Conservation (phyloP, 2,113 vertebrate genomes). For the Dinomys branickii region DNA sequence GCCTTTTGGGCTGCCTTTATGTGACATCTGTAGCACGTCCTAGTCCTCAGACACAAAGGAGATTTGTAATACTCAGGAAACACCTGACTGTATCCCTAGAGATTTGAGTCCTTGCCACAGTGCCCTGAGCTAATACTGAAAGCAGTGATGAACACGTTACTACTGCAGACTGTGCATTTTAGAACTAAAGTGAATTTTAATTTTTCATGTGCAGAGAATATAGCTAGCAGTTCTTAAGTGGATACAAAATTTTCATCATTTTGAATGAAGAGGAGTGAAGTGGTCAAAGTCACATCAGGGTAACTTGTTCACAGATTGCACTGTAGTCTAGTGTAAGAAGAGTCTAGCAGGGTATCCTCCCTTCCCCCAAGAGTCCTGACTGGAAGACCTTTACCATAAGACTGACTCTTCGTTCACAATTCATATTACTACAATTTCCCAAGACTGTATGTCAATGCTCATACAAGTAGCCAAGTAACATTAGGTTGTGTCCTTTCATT, state of each 20-base stretch:
- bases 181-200: constrained; percentile 12
- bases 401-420: neutral
- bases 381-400: neutral
- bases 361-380: accelerated
- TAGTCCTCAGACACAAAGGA: neutral
- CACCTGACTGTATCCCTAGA: neutral
- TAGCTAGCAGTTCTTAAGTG: neutral
- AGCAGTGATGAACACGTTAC: neutral
- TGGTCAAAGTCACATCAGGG: neutral
- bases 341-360: too few species aligned
- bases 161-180: neutral
- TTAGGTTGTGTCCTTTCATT: neutral
- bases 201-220: neutral
- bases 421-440: neutral
- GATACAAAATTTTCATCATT: neutral
- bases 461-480: neutral
- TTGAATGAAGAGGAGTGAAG: neutral
- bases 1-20: neutral
- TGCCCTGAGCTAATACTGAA: neutral
- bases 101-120: neutral
- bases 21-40: neutral
- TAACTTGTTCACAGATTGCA: neutral
- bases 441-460: neutral
- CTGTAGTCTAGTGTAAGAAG: neutral
- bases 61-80: neutral